Evolutionary conservation across 2,113 vertebrate genomes (phyloP).

Genomic region (Periophthalmodon schlosseri): DNA sequence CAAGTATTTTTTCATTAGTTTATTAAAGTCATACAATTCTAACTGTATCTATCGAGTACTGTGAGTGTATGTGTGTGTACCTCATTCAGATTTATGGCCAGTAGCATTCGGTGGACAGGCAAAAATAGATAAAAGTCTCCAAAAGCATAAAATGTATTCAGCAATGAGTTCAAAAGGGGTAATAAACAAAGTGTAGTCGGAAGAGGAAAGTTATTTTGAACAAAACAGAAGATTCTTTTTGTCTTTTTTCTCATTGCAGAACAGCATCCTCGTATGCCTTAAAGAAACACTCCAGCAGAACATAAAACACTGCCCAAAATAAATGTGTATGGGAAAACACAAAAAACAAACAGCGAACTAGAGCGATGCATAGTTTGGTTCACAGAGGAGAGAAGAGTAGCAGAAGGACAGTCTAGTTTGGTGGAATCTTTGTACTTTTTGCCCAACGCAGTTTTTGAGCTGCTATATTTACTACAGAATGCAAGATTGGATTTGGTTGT

Average conservation of each 20-base stretch:
- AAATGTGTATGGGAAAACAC: neutral
- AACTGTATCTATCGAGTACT: constrained; percentile 30
- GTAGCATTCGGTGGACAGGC: constrained; percentile 29
- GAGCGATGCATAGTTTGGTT: neutral
- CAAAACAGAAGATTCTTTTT: constrained; percentile 15
- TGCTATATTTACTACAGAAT: neutral
- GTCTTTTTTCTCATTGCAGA: constrained; percentile 8
- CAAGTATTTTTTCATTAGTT: constrained; percentile 28
- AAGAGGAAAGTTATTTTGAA: constrained; percentile 28
- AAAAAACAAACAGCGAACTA: neutral
- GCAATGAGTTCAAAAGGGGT: constrained; percentile 29
- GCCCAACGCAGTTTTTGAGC: neutral
- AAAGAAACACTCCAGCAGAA: neutral
- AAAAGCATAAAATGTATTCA: constrained; percentile 32
- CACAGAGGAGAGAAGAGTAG: neutral
- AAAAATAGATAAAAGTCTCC: constrained; percentile 31
- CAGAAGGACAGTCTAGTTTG: neutral
- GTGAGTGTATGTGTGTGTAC: constrained; percentile 3
- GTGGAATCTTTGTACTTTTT: neutral
- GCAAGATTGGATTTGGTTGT: neutral
- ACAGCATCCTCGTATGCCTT: neutral
- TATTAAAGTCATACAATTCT: constrained; percentile 37
- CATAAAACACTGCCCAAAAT: constrained; percentile 4
- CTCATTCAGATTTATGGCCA: constrained; percentile 41
- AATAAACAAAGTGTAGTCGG: constrained; percentile 42